Evolutionary conservation across 2,888 invertebrate species (phyloP).

Genomic region (Orchestes rusci): DNA sequence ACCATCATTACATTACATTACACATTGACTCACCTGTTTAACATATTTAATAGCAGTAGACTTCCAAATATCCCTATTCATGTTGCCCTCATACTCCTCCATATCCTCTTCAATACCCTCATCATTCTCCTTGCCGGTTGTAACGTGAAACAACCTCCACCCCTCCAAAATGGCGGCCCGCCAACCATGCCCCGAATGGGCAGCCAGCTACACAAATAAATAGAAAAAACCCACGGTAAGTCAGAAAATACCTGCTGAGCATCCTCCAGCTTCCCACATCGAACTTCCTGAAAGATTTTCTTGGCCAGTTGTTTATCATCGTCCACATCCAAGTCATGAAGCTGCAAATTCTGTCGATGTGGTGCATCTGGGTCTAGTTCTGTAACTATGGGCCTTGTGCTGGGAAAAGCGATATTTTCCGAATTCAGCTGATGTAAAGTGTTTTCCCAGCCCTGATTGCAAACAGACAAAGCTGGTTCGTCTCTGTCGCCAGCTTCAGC

Average conservation of each 20-base stretch:
- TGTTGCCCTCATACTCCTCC: slow-evolving; percentile 66
- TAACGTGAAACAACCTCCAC: slow-evolving; percentile 82
- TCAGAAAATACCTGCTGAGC: slow-evolving; percentile 67
- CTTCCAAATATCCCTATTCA: slow-evolving; percentile 73
- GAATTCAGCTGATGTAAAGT: slow-evolving; percentile 68
- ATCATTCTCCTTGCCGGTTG: slow-evolving; percentile 55
- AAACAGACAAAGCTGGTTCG: slow-evolving; percentile 60
- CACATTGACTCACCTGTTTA: slow-evolving; percentile 38
- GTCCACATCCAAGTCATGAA: slow-evolving; percentile 82
- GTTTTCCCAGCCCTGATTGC: slow-evolving; percentile 84
- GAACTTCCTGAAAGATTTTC: slow-evolving; percentile 65
- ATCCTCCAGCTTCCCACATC: slow-evolving; percentile 79
- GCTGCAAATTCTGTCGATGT: slow-evolving; percentile 62
- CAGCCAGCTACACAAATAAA: slow-evolving; percentile 51
- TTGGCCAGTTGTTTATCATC: slow-evolving; percentile 60
- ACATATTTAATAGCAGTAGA: slow-evolving; percentile 57
- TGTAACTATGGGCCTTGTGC: slow-evolving; percentile 52
- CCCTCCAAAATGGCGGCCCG: slow-evolving; percentile 85
- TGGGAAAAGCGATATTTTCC: slow-evolving; percentile 53
- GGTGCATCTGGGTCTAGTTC: slow-evolving; percentile 88
- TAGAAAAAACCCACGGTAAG: too few species aligned
- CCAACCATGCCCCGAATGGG: slow-evolving; percentile 87
- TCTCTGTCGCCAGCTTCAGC: slow-evolving; percentile 59
- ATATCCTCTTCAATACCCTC: slow-evolving; percentile 29
- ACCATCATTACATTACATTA: too few species aligned